These are phyloP conservation scores for Lipophrys pholis DNA, from an alignment of 2,113 vertebrate genomes.

Conservation along the genomic window DNA sequence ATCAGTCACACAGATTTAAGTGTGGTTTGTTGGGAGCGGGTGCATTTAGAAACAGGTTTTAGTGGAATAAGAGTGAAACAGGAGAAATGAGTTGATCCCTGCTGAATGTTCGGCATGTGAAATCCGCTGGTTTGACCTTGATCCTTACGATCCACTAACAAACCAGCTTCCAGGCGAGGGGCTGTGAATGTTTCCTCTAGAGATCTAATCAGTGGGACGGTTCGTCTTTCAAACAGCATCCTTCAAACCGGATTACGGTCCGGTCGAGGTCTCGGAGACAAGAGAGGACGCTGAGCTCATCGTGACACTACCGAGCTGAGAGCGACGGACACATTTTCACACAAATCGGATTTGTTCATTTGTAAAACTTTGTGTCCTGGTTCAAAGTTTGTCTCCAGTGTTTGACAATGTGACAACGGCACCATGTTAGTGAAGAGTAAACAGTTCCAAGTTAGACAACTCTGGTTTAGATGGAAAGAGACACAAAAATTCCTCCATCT, in stretches of 20 bases:
- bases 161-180: background rate
- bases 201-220: slow-evolving; percentile 19
- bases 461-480: too few relatives aligned
- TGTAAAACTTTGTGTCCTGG: background rate
- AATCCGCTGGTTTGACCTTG: slow-evolving; percentile 30
- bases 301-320: background rate
- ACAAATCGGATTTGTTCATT: background rate
- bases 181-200: slow-evolving; percentile 21
- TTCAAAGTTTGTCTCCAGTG: background rate
- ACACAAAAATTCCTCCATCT: too few relatives aligned
- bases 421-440: background rate
- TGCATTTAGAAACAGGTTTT: background rate
- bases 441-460: too few relatives aligned
- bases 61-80: background rate
- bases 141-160: slow-evolving; percentile 13
- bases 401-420: slow-evolving; percentile 3
- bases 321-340: background rate
- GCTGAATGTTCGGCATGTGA: slow-evolving; percentile 1
- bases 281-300: background rate
- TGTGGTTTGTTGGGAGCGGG: background rate
- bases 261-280: background rate
- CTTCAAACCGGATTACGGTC: background rate
- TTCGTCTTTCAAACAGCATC: slow-evolving; percentile 21
- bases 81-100: slow-evolving; percentile 18
- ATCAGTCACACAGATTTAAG: background rate